Percentiles rank a stretch among this genome's conserved stretches.
Conservation (phyloP, 1,140 invertebrate species). For the Pseudachorutes palmiensis region DNA sequence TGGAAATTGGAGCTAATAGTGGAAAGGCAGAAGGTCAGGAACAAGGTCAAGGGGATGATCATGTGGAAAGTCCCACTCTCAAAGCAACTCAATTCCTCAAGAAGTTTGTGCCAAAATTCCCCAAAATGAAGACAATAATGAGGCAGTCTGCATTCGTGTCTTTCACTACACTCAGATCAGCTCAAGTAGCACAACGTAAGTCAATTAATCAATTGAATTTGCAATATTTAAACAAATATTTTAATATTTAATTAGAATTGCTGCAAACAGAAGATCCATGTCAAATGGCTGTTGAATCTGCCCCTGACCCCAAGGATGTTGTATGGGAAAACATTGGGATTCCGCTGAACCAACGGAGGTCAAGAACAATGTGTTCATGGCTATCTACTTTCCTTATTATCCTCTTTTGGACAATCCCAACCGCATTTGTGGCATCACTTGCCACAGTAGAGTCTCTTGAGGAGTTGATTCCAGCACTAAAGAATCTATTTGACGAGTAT, state of each 20-base stretch:
- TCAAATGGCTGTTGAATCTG: neutral
- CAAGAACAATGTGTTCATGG: neutral
- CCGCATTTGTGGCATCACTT: neutral
- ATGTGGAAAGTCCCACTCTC: no score
- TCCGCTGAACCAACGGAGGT: neutral
- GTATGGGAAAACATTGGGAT: conserved; percentile 6
- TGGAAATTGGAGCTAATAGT: no score
- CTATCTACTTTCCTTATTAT: conserved; percentile 1
- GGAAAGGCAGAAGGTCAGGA: no score
- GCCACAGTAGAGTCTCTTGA: neutral
- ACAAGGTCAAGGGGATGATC: no score
- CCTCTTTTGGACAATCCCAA: conserved; percentile 5
- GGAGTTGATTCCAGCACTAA: neutral
- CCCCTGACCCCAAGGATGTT: conserved; percentile 5
- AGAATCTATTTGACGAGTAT: neutral
- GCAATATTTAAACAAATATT: no score
- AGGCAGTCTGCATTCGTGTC: neutral
- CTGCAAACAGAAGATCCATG: neutral
- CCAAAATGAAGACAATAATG: no score
- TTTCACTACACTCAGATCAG: neutral
- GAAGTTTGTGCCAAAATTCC: no score
- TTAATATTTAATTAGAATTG: no score
- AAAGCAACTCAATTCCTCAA: no score
- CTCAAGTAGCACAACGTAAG: neutral
- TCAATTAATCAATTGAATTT: no score